Base-by-base conservation (phyloP, 2,113 vertebrate genomes). In the Elgaria multicarinata region DNA sequence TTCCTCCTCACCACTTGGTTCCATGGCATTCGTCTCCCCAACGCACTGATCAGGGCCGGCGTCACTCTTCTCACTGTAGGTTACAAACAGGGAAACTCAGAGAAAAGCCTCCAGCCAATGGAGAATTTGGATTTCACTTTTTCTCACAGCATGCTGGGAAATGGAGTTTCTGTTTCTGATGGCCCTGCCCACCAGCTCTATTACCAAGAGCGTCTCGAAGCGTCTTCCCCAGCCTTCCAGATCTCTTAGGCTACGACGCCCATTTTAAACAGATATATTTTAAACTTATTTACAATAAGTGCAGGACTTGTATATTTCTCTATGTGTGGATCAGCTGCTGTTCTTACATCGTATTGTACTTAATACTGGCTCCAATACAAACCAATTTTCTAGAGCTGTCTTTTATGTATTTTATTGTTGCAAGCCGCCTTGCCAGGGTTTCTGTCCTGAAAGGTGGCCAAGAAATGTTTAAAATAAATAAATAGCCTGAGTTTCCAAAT, bases 1-100 rank as follows among this genome's bases (percentile, higher is more conserved):
- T 93, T 93, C 87, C 44, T 95, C 77, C 83, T 92, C 75, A 66
- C 36, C 76, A 9, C 85, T 8, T 64, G 92, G 42, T 83, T 90
- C 92, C 95, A 95, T 95, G 78, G 75, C 86, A 87, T 18, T 44
- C 28, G 10, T 6, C 36, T 33, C 66, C 44, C 53, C 75, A 18
- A 18, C 36, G 46, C 9, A 33, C 42, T 87, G 18, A 16, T 53
- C 46, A 2, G 14, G 4, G 8, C 33, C 2, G 13, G 18, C 20
- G 33, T 39, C 36, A 20, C 58, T 26, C 3, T 66, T 76, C 74
- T 20, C 33, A 62, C 55, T 24, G 6, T 24, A 22, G 18, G 18
- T 6, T 2, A 53, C n/a, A 8, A 33, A 6, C 28, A 72, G 16
- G 33, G 33, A 42, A 58, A 53, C n/a, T 28, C 24, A 76, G 22